phyloP scores from a whole-genome alignment of 2,113 vertebrate species.

The Percopsis transmontana region DNA sequence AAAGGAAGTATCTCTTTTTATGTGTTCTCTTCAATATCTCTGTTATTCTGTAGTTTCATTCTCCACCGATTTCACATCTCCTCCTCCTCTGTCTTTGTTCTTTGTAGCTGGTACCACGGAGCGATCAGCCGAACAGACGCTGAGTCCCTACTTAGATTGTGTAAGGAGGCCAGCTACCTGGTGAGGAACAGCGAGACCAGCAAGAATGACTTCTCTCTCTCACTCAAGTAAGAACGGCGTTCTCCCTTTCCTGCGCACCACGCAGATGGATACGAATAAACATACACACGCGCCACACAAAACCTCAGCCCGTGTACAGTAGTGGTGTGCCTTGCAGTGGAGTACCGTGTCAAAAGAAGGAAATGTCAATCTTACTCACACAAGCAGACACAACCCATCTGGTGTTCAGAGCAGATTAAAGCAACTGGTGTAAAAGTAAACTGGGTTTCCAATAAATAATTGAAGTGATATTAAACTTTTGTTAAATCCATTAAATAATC shows the following conservation, averaged over 20 bases:
- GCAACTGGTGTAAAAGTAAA: no score
- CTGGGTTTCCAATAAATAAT: no score
- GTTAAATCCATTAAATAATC: no score
- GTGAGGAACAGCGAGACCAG: slow-evolving; percentile 98
- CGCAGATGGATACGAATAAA: no score
- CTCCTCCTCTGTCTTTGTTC: not conserved
- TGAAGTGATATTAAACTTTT: no score
- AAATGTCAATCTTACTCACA: not conserved
- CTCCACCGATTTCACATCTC: no score
- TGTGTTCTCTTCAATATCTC: not conserved
- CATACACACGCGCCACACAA: not conserved
- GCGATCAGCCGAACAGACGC: slow-evolving; percentile 95
- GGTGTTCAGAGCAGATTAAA: not conserved
- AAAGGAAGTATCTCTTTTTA: not conserved
- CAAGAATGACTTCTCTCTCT: slow-evolving; percentile 98
- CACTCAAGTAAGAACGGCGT: slow-evolving; percentile 89
- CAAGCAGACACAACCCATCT: not conserved
- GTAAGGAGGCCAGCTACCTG: slow-evolving; percentile 98
- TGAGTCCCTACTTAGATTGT: slow-evolving; percentile 91
- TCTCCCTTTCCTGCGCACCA: not conserved
- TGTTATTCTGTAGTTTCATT: not conserved
- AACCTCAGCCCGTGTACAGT: no score
- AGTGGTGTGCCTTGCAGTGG: not conserved
- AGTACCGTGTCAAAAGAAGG: not conserved
- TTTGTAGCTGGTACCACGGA: slow-evolving; percentile 94